Evolutionary conservation across 2,888 invertebrate genomes (phyloP), one percentile per base, ranked within the genome.

Genomic region (Siphlonurus alternatus): DNA sequence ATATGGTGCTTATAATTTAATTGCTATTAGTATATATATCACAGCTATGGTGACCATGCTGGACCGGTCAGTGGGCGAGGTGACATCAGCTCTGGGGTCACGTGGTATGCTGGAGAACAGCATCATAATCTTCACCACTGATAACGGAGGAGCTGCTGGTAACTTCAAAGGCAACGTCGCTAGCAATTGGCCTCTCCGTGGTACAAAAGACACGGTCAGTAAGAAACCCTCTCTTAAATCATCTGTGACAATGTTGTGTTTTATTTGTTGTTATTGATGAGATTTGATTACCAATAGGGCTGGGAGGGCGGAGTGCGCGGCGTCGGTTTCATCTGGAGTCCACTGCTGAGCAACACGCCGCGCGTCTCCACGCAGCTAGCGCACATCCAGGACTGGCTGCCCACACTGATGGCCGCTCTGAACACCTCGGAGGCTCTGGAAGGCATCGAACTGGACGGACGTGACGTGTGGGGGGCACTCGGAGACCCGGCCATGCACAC

Each of bases 281-380:
- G n/a, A n/a, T n/a, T n/a, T n/a, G n/a, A n/a, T n/a, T n/a, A n/a
- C n/a, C n/a, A n/a, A n/a, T n/a, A 56, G 0, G 66, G 71, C 18
- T 82, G 79, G 79, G 82, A 83, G 72, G 82, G 82, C 3, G 80
- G 80, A 1, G 76, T 80, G 1, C 71, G 80, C 23, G 79, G 77
- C 1, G 73, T 75, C 2, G 77, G 76, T 0, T 73, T 81, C 61
- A 70, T 81, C 23, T 79, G 80, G 78, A 77, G 77, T 67, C 76
- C 78, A 0, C 71, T 78, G 19, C 68, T 75, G 53, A 73, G 73
- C 15, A 71, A 72, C 22, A 72, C 74, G 10, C 71, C 72, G 0
- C 72, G 76, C 61, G 75, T 77, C 0, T 76, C 75, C 5, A 71
- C 74, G 51, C 73, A 77, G 64, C 70, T 80, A 70, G 74, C 80